Conservation (phyloP, 1,140 invertebrate genomes). For the Apis mellifera region DNA sequence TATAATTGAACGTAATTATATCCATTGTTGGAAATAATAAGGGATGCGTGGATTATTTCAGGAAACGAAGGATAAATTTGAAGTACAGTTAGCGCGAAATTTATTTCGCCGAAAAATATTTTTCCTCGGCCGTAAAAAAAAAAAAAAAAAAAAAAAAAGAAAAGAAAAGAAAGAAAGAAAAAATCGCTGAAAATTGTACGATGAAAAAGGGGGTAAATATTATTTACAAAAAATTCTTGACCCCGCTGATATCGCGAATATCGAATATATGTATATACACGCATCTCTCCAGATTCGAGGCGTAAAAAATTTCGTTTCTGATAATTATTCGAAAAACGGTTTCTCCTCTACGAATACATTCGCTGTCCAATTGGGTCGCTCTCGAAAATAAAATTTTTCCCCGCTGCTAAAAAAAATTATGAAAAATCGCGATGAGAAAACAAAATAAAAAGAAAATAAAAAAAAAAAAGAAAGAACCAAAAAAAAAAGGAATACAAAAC, state of each 20-base stretch:
- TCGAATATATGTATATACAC: not conserved
- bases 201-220: not conserved
- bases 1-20: no score
- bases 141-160: not conserved
- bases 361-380: not conserved
- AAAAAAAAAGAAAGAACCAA: fast-evolving
- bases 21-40: no score
- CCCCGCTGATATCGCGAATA: not conserved
- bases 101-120: no score
- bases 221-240: conserved; percentile 4
- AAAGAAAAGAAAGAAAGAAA: not conserved
- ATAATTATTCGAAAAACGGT: not conserved
- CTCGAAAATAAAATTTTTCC: conserved; percentile 5
- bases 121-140: not conserved
- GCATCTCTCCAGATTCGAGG: not conserved
- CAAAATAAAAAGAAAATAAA: no score
- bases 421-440: not conserved
- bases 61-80: no score
- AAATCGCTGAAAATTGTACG: not conserved
- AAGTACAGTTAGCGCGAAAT: no score
- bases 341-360: not conserved
- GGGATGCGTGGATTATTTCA: no score
- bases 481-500: no score
- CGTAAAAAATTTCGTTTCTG: not conserved
- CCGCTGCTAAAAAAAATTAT: not conserved